Conservation (phyloP, 2,888 invertebrate genomes). For the Gnatocerus cornutus region DNA sequence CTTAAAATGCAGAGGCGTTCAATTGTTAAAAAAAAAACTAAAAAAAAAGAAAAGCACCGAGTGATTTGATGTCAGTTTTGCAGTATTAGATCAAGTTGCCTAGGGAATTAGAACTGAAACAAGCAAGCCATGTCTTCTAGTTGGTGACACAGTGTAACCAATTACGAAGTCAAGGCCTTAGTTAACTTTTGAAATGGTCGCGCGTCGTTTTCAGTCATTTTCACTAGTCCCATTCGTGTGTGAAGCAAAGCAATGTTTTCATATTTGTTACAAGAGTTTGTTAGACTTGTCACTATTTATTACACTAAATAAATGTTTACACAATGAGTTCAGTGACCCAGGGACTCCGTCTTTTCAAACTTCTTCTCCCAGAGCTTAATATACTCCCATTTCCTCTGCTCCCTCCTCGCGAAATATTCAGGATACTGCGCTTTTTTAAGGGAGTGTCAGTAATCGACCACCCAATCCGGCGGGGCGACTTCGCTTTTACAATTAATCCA, state of each 20-base stretch:
- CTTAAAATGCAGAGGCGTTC: too few species aligned
- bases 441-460: constrained; percentile 95
- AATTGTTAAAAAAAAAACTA: too few species aligned
- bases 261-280: background rate
- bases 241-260: background rate
- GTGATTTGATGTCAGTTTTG: too few species aligned
- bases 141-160: too few species aligned
- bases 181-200: too few species aligned
- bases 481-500: constrained; percentile 87
- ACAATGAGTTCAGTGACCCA: constrained; percentile 55
- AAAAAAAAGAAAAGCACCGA: too few species aligned
- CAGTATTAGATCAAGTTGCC: too few species aligned
- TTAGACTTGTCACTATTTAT: constrained; percentile 29
- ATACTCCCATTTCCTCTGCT: constrained; percentile 91
- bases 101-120: too few species aligned
- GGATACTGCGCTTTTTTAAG: constrained; percentile 95
- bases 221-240: too few species aligned
- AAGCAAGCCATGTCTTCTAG: too few species aligned
- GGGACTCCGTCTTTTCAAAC: constrained; percentile 75
- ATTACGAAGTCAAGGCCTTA: too few species aligned
- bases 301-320: constrained; percentile 18
- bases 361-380: constrained; percentile 89
- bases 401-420: constrained; percentile 92
- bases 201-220: too few species aligned
- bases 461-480: constrained; percentile 84